A percentile compares a stretch with the other conserved stretches of the same genome.
phyloP scores from a whole-genome alignment of 2,113 vertebrate genomes.

The Dicentrarchus labrax region DNA sequence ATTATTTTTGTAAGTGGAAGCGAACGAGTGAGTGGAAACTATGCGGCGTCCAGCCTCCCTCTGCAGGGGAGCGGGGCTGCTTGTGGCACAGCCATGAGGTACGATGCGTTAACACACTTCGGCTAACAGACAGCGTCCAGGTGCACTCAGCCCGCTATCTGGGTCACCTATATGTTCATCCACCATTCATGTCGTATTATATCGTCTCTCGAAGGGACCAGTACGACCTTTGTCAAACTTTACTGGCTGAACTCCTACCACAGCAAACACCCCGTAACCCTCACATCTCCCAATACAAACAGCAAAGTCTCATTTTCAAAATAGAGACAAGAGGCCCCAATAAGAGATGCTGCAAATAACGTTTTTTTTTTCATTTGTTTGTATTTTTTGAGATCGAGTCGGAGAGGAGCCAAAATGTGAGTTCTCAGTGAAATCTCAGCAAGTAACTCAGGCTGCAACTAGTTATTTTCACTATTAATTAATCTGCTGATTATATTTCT shows the following conservation, averaged over 20 bases:
- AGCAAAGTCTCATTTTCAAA: conserved; percentile 3
- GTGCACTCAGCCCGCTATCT: background rate
- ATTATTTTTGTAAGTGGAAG: conserved; percentile 82
- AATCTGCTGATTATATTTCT: background rate
- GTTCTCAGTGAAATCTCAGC: background rate
- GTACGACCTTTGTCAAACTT: background rate
- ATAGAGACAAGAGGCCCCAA: background rate
- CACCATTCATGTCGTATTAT: too few relatives aligned
- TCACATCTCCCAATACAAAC: background rate
- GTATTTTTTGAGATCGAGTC: background rate
- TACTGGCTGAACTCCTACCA: background rate
- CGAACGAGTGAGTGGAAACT: conserved; percentile 84
- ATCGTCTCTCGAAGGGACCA: background rate
- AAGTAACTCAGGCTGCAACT: too few relatives aligned
- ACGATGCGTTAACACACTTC: conserved; percentile 76
- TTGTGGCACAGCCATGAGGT: conserved; percentile 49
- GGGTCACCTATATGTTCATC: background rate
- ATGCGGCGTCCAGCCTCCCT: conserved; percentile 75
- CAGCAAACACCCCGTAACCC: background rate
- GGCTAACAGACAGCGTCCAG: conserved; percentile 5
- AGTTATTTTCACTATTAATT: background rate
- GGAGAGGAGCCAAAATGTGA: background rate
- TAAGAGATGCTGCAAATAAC: conserved; percentile 3
- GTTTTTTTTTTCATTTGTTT: conserved; percentile 8
- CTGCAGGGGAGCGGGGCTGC: conserved; percentile 48